Percentiles rank a stretch among this genome's conserved stretches.
Conservation (phyloP, 2,113 vertebrate species). For the Pelobates fuscus region DNA sequence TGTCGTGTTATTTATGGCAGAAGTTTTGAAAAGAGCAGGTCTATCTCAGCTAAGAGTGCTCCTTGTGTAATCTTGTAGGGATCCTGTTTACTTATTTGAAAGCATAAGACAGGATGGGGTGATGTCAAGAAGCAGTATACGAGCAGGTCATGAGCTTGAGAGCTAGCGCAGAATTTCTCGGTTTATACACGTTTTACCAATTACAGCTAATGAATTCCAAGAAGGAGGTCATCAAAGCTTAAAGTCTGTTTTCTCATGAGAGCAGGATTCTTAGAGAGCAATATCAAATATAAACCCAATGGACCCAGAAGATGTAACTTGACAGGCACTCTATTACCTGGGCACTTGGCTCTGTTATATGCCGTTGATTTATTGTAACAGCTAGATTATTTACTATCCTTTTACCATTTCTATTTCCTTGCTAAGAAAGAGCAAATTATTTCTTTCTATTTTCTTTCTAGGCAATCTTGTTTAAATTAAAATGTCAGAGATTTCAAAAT, state of each 20-base stretch:
- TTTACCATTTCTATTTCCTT: not conserved
- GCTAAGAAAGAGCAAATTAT: slow-evolving; percentile 17
- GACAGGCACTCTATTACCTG: slow-evolving; percentile 7
- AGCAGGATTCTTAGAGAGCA: slow-evolving; percentile 22
- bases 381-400: not conserved
- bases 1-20: too few relatives aligned
- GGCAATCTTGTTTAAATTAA: too few relatives aligned
- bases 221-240: slow-evolving; percentile 22
- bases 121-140: slow-evolving; percentile 14
- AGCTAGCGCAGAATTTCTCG: slow-evolving; percentile 2
- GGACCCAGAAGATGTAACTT: slow-evolving; percentile 7
- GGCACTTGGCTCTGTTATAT: not conserved
- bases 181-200: slow-evolving; percentile 38
- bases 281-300: slow-evolving; percentile 30
- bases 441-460: too few relatives aligned
- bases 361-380: not conserved
- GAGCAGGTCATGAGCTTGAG: slow-evolving; percentile 5
- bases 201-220: slow-evolving; percentile 43
- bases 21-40: too few relatives aligned
- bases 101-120: not conserved
- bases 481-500: too few relatives aligned
- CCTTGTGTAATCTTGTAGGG: slow-evolving; percentile 1
- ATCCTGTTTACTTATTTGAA: slow-evolving; percentile 13
- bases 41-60: too few relatives aligned
- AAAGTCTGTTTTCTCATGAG: slow-evolving; percentile 30